Base-by-base conservation (phyloP, 2,797 vertebrate species). In the Squalus acanthias region DNA sequence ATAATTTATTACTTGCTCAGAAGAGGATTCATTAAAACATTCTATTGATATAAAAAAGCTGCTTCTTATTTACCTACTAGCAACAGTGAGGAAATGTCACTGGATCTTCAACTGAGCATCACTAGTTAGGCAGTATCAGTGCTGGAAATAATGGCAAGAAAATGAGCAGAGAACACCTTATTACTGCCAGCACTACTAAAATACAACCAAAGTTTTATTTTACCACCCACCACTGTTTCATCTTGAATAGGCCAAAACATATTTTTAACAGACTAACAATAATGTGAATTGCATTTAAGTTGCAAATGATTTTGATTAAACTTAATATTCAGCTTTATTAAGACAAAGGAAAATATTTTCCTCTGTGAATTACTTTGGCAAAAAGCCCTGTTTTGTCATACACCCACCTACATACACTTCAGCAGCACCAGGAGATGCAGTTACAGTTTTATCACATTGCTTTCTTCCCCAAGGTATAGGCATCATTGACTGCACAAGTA, bases 1-100 rank as follows among this genome's bases (percentile, higher is more conserved):
- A 95, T 95, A 95, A 76, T 95, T 95, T 53, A 95, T 95, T 95
- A 74, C 70, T 95, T 57, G 94, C 70, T 95, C 57, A 33, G 94
- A 29, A 65, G 60, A 63, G 29, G 26, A 95, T 70, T 95, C 94
- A 76, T 95, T 95, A 95, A 95, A 76, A 76, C 39, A 53, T 53
- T 33, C 13, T 74, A 74, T 95, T 95, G 13, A 76, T 92, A 92
- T 92, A 92, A 92, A 92, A 91, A 65, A 26, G 17, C 33, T 65
- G 26, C 60, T 65, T 92, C 60, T 92, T 92, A 65, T 65, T 88
- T 53, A 53, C 85, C 26, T 92, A 65, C 33, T 92, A 92, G 65
- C 89, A 92, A 33, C 69, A 95, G 50, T 74, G 70, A 76, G 94
- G 13, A 76, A 72, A 33, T 6, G 2, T 29, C 70, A 76, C 50